Percentiles rank a stretch among this genome's conserved stretches.
Evolutionary conservation across 2,113 vertebrate species (phyloP).

Genomic region (Pipra filicauda): DNA sequence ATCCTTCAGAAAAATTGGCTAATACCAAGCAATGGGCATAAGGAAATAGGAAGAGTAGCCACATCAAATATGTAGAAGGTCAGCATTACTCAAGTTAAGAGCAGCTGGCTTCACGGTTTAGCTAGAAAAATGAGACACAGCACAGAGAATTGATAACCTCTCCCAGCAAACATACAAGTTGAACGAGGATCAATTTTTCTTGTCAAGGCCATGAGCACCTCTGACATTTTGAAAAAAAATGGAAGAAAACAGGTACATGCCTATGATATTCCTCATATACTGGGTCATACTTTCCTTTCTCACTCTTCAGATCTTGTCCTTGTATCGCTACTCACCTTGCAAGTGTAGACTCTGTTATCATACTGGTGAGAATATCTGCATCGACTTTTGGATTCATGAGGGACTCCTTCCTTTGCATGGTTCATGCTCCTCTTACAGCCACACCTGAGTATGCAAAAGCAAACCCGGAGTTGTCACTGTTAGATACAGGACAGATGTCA

Average conservation of each 20-base stretch:
- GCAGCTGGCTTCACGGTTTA: not conserved
- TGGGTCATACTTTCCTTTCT: not conserved
- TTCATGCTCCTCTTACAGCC: conserved; percentile 99
- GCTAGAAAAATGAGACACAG: not conserved
- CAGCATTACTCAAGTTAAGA: not conserved
- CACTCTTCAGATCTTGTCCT: not conserved
- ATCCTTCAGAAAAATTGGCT: not conserved
- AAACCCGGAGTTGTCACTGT: not conserved
- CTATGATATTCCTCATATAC: not conserved
- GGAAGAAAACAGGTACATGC: not conserved
- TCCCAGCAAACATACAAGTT: not conserved
- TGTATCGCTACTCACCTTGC: conserved; percentile 81
- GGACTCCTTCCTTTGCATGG: conserved; percentile 89
- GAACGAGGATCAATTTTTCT: not conserved
- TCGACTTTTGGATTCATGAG: conserved; percentile 90
- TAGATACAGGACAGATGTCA: not conserved
- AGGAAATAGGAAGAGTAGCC: not conserved
- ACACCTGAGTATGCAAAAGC: conserved; percentile 74
- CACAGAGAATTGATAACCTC: not conserved
- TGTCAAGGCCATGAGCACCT: not conserved
- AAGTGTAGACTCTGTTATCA: conserved; percentile 96
- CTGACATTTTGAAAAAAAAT: not conserved
- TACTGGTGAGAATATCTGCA: conserved; percentile 94
- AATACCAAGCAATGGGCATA: not conserved
- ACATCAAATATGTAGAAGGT: not conserved